Evolutionary conservation across 2,113 vertebrate species (phyloP).

Genomic region (Chloropsis hardwickii): DNA sequence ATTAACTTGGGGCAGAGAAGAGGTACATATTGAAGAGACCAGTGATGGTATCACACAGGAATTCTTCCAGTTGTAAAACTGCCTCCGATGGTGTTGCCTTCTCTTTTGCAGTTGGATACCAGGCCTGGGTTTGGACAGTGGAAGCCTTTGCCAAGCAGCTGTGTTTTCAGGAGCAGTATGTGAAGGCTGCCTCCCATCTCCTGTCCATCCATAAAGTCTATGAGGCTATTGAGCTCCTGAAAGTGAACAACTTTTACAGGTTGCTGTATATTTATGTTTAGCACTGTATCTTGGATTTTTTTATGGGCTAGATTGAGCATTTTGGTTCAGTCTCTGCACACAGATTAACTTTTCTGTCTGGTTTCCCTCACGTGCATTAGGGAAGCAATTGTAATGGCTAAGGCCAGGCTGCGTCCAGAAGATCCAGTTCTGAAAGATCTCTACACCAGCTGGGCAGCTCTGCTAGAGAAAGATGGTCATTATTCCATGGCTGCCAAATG

Average conservation of each 20-base stretch:
- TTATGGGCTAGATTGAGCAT: background rate
- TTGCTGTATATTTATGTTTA: constrained; percentile 33
- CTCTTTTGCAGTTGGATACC: constrained; percentile 82
- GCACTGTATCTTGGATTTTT: background rate
- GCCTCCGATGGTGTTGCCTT: background rate
- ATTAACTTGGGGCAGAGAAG: background rate
- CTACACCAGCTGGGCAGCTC: constrained; percentile 84
- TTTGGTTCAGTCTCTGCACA: background rate
- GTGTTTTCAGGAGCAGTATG: constrained; percentile 90
- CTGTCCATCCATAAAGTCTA: constrained; percentile 88
- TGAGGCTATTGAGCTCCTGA: constrained; percentile 87
- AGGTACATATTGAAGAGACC: background rate
- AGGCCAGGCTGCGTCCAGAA: constrained; percentile 84
- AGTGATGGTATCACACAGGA: background rate
- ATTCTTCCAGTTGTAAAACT: background rate
- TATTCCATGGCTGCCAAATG: constrained; percentile 92
- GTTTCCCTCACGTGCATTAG: constrained; percentile 62
- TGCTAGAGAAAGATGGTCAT: constrained; percentile 91
- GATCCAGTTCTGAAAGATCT: constrained; percentile 86
- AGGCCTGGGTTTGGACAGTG: constrained; percentile 83
- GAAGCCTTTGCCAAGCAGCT: constrained; percentile 92
- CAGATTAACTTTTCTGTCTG: background rate
- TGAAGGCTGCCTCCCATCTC: constrained; percentile 93
- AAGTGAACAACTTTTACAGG: constrained; percentile 89
- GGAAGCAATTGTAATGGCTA: constrained; percentile 91